These are phyloP conservation scores for Pyrrhosoma nymphula DNA, from an alignment of 2,888 invertebrate species.

Conservation along the genomic window DNA sequence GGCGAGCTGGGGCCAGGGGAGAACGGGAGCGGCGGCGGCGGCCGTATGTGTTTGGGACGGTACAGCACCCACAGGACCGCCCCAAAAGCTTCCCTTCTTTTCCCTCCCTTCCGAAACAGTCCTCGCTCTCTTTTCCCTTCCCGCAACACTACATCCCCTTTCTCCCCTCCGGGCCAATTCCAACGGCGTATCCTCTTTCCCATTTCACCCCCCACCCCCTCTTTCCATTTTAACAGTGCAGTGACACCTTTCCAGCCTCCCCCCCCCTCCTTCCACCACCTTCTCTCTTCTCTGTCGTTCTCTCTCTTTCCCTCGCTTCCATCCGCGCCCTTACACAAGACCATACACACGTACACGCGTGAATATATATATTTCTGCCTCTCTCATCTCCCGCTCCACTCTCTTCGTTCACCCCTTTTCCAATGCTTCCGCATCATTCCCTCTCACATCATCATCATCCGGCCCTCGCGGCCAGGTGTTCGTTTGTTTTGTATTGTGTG, in stretches of 20 bases:
- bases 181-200: not conserved
- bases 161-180: not conserved
- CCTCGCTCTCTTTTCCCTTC: not conserved
- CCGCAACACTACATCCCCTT: not conserved
- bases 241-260: slow-evolving; percentile 25
- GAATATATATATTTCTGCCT: not conserved
- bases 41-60: slow-evolving; percentile 63
- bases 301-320: not conserved
- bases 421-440: not conserved
- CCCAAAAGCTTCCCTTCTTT: slow-evolving; percentile 34
- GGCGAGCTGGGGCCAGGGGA: slow-evolving; percentile 24
- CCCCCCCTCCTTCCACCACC: not conserved
- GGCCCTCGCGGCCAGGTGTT: not conserved
- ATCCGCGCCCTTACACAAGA: not conserved
- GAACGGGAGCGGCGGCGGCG: not conserved
- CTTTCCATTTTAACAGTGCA: slow-evolving; percentile 52
- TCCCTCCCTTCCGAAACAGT: not conserved
- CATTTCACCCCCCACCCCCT: not conserved
- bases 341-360: not conserved
- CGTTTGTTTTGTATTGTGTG: not conserved
- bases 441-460: not conserved
- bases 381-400: not conserved
- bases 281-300: not conserved
- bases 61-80: slow-evolving; percentile 65
- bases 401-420: not conserved